phyloP scores from a whole-genome alignment of 2,888 invertebrate genomes.

The Cactoblastis cactorum region DNA sequence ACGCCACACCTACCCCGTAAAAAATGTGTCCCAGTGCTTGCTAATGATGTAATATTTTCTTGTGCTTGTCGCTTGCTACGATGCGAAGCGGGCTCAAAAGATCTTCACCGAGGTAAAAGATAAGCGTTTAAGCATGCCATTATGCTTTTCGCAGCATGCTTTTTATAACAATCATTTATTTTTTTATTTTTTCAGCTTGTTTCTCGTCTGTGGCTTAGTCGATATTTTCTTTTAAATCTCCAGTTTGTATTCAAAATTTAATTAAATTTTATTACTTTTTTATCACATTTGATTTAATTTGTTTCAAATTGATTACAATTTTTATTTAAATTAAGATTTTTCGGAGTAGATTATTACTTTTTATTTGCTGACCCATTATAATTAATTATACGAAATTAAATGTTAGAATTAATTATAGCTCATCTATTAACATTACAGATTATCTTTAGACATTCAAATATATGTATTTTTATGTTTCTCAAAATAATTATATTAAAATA shows the following conservation, averaged over 20 bases:
- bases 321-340: neutral
- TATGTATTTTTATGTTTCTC: too few relatives aligned
- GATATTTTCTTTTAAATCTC: neutral
- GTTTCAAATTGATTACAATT: too few relatives aligned
- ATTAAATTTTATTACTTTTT: neutral
- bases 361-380: neutral
- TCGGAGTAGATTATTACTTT: neutral
- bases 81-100: slow-evolving; percentile 72
- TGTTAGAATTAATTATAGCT: neutral
- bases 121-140: slow-evolving; percentile 34
- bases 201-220: slow-evolving; percentile 9
- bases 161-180: slow-evolving; percentile 8
- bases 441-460: too few relatives aligned
- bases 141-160: slow-evolving; percentile 26
- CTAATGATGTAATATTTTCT: slow-evolving; percentile 53
- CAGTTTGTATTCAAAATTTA: neutral
- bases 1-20: too few relatives aligned
- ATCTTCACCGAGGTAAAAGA: slow-evolving; percentile 67
- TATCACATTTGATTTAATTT: neutral
- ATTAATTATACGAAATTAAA: neutral
- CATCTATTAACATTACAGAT: neutral
- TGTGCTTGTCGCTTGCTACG: slow-evolving; percentile 70
- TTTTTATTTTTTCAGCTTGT: slow-evolving; percentile 2
- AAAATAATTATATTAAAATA: too few relatives aligned
- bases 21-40: slow-evolving; percentile 25